Conservation (phyloP, 2,113 vertebrate genomes). For the Piprites chloris region DNA sequence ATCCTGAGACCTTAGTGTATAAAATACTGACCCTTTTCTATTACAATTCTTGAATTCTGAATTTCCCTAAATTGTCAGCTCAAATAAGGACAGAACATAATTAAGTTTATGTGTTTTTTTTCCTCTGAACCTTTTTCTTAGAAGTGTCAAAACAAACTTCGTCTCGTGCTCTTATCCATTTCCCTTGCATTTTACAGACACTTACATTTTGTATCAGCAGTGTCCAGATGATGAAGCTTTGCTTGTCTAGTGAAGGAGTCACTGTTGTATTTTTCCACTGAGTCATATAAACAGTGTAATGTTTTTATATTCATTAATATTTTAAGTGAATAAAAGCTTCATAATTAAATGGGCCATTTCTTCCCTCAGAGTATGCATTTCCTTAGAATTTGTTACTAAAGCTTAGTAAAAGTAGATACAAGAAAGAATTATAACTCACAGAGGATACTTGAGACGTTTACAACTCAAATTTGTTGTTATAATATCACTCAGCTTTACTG, state of each 20-base stretch:
- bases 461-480: neutral
- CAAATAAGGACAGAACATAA: neutral
- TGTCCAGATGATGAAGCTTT: neutral
- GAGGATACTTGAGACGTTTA: neutral
- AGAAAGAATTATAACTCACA: neutral
- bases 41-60: neutral
- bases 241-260: neutral
- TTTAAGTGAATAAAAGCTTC: neutral
- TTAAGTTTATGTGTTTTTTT: neutral
- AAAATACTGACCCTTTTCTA: neutral
- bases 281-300: neutral
- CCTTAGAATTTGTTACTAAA: neutral
- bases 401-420: neutral
- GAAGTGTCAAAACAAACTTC: neutral
- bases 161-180: neutral
- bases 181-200: neutral
- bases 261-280: neutral
- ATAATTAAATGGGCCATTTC: neutral
- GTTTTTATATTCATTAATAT: neutral
- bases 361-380: neutral
- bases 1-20: neutral
- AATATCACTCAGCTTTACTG: neutral
- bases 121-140: neutral
- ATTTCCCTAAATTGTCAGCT: neutral
- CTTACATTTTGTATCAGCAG: neutral